Evolutionary conservation across 1,140 invertebrate genomes (phyloP).

Genomic region (Semibalanus balanoides): DNA sequence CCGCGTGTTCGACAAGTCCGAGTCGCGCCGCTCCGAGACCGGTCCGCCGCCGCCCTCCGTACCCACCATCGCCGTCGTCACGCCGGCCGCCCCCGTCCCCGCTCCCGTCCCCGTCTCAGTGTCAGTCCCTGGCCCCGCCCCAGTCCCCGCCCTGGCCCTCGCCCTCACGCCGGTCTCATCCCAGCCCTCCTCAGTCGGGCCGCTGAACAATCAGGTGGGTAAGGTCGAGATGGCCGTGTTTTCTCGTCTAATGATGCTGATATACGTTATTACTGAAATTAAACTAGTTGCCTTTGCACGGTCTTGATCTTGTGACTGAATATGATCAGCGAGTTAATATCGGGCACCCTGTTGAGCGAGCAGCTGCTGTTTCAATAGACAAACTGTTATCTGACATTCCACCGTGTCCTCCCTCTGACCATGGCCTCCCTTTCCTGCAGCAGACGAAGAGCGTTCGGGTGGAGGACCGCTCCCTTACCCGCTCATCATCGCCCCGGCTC

Average conservation of each 20-base stretch:
- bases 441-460: constrained; percentile 41
- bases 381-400: no score
- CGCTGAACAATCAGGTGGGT: neutral
- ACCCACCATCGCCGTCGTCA: constrained; percentile 15
- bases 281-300: no score
- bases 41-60: constrained; percentile 15
- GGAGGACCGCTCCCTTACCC: constrained; percentile 57
- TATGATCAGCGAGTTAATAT: no score
- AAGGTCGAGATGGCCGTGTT: no score
- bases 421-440: no score
- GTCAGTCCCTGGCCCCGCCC: no score
- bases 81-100: constrained; percentile 15
- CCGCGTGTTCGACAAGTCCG: constrained; percentile 8
- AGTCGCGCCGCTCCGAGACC: constrained; percentile 4
- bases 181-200: constrained; percentile 18
- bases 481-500: neutral
- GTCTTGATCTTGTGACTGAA: no score
- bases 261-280: no score
- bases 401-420: no score
- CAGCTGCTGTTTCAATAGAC: no score
- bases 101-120: constrained; percentile 18
- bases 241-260: no score
- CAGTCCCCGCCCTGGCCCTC: constrained; percentile 16
- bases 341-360: no score
- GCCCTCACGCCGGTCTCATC: constrained; percentile 21